These are phyloP conservation scores for Symphodus melops DNA, from an alignment of 2,113 vertebrate species.

Conservation along the genomic window DNA sequence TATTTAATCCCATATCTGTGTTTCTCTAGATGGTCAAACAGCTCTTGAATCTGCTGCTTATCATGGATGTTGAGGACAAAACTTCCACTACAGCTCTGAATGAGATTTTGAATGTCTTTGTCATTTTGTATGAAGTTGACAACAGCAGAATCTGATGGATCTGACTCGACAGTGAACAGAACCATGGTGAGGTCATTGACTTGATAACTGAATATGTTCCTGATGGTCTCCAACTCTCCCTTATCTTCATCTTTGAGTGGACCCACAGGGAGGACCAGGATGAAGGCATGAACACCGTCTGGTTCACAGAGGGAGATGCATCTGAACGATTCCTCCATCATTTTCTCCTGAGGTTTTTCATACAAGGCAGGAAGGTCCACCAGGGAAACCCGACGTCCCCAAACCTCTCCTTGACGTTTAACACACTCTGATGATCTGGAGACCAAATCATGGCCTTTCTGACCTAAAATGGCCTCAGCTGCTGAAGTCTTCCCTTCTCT, in stretches of 20 bases:
- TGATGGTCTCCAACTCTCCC: conserved; percentile 30
- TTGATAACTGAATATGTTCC: conserved; percentile 11
- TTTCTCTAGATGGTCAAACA: neutral
- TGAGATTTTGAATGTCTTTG: conserved; percentile 14
- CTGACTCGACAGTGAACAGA: conserved; percentile 40
- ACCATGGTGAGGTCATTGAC: conserved; percentile 44
- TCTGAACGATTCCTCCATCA: conserved; percentile 23
- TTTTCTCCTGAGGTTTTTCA: conserved; percentile 20
- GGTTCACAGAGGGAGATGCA: conserved; percentile 39
- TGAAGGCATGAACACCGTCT: conserved; percentile 40
- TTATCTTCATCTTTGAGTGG: conserved; percentile 41
- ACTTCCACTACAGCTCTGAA: conserved; percentile 17
- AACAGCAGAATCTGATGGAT: conserved; percentile 7
- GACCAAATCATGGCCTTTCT: conserved; percentile 2
- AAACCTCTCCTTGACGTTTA: conserved; percentile 11
- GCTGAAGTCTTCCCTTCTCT: conserved; percentile 44
- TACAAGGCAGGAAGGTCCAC: conserved; percentile 41
- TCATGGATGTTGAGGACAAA: conserved; percentile 12
- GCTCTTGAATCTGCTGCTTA: neutral
- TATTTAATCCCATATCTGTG: neutral
- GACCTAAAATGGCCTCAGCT: conserved; percentile 38
- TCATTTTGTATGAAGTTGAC: neutral
- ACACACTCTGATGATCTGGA: conserved; percentile 38
- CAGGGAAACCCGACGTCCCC: conserved; percentile 8
- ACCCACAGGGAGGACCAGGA: conserved; percentile 42